A percentile compares a stretch with the other conserved stretches of the same genome.
phyloP scores from a whole-genome alignment of 2,113 vertebrate species.

The Butastur rufipennis region DNA sequence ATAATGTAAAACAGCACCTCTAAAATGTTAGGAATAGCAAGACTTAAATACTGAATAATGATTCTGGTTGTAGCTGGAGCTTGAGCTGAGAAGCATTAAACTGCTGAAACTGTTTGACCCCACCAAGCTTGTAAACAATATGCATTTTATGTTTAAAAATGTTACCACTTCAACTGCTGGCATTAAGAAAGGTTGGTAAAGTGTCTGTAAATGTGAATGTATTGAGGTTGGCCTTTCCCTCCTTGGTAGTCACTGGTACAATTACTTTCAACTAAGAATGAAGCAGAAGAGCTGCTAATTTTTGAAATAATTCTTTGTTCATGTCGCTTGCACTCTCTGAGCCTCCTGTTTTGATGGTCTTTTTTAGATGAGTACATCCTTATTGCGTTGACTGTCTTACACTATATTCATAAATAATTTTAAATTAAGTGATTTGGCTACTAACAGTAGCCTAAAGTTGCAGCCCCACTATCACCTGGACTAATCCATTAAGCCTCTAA shows the following conservation, averaged over 20 bases:
- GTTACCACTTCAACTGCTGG: not conserved
- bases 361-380: not conserved
- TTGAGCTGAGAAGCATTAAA: not conserved
- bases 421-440: not conserved
- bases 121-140: not conserved
- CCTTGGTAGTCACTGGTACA: not conserved
- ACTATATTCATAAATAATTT: not conserved
- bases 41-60: not conserved
- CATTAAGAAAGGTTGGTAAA: not conserved
- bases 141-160: not conserved
- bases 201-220: not conserved
- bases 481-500: not conserved
- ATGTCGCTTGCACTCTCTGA: not conserved
- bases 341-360: not conserved
- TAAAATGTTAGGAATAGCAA: not conserved
- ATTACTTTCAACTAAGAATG: not conserved
- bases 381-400: not conserved
- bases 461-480: not conserved
- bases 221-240: not conserved
- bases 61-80: not conserved
- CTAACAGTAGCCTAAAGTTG: not conserved
- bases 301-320: not conserved
- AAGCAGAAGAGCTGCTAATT: not conserved
- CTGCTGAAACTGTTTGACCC: not conserved
- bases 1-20: not conserved